phyloP scores from a whole-genome alignment of 2,888 invertebrate genomes.

The Hymenopus coronatus region DNA sequence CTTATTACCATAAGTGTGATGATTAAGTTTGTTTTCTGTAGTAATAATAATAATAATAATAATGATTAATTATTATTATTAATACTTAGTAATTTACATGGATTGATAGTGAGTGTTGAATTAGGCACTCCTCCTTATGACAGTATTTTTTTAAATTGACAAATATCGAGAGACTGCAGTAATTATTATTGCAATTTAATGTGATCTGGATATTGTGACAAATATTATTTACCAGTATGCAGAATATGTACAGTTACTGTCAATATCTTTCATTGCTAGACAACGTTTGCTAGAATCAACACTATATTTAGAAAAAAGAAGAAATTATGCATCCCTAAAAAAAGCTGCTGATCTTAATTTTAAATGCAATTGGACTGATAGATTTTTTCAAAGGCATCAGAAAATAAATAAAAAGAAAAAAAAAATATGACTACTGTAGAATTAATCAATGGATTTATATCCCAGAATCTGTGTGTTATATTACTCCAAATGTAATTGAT shows the following conservation, averaged over 20 bases:
- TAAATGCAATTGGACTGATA: background rate
- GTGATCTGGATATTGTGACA: background rate
- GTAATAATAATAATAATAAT: background rate
- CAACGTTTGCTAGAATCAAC: background rate
- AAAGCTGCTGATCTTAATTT: background rate
- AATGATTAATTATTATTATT: background rate
- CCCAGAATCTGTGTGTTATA: background rate
- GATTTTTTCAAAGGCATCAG: background rate
- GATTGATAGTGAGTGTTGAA: background rate
- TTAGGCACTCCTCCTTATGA: background rate
- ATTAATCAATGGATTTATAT: background rate
- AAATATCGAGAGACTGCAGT: slow-evolving; percentile 2
- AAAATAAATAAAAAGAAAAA: background rate
- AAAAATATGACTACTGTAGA: background rate
- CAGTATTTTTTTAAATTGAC: slow-evolving; percentile 6
- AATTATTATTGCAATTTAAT: background rate
- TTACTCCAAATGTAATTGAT: slow-evolving; percentile 5
- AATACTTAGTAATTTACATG: slow-evolving; percentile 7
- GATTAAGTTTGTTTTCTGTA: background rate
- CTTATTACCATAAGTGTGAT: slow-evolving; percentile 29
- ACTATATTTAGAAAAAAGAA: background rate
- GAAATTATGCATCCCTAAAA: background rate
- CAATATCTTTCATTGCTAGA: background rate
- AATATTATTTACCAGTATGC: background rate
- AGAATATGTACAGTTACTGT: background rate